phyloP scores from a whole-genome alignment of 2,113 vertebrate genomes.

The Tichodroma muraria region DNA sequence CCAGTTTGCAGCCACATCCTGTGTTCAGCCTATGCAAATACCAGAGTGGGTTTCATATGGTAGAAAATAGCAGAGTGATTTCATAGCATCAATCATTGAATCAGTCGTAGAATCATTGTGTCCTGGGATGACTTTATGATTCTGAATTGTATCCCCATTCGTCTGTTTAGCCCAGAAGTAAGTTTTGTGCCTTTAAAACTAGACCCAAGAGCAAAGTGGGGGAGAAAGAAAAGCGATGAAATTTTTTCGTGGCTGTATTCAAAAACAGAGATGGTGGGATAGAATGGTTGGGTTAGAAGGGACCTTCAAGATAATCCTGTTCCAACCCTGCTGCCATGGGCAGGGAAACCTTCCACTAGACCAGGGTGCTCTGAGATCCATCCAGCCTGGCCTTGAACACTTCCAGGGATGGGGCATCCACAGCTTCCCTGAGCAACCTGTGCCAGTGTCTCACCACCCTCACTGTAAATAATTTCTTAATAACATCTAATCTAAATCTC shows the following conservation, averaged over 20 bases:
- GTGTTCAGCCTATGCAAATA: not conserved
- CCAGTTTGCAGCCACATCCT: not conserved
- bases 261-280: no score
- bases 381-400: not conserved
- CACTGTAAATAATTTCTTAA: not conserved
- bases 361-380: not conserved
- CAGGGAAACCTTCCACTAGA: not conserved
- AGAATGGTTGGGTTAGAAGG: not conserved
- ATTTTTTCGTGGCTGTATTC: not conserved
- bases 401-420: not conserved
- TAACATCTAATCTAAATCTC: not conserved
- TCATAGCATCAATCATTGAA: not conserved
- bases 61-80: not conserved
- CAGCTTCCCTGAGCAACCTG: not conserved
- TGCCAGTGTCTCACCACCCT: not conserved
- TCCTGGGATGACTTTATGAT: not conserved
- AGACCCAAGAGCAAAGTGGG: fast-evolving
- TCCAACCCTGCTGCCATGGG: not conserved
- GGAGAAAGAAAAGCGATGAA: not conserved
- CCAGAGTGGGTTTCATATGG: not conserved
- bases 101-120: not conserved
- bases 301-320: not conserved
- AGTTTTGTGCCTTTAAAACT: not conserved
- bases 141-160: not conserved
- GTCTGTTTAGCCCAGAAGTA: not conserved